These are phyloP conservation scores for Tricholaema leucomelas DNA, from an alignment of 2,113 vertebrate genomes.

Conservation along the genomic window DNA sequence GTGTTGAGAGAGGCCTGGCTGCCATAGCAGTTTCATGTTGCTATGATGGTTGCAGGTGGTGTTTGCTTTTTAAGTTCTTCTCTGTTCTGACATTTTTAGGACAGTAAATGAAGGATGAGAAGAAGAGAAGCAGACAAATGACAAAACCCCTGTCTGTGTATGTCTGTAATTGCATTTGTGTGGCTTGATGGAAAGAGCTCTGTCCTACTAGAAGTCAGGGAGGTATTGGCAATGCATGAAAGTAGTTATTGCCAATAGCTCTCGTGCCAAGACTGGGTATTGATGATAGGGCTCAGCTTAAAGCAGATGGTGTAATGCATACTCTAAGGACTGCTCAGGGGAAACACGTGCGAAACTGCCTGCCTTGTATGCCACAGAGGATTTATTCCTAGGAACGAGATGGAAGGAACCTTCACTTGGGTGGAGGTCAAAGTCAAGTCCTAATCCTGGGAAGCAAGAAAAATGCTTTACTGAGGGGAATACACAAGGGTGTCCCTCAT, in stretches of 20 bases:
- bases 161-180: background rate
- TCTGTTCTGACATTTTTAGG: slow-evolving; percentile 42
- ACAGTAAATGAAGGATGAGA: slow-evolving; percentile 16
- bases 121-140: background rate
- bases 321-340: background rate
- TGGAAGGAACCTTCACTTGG: background rate
- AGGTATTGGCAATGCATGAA: background rate
- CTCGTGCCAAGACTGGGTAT: background rate
- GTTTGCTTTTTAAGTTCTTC: slow-evolving; percentile 37
- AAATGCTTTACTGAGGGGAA: background rate
- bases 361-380: background rate
- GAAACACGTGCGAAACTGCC: background rate
- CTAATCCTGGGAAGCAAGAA: background rate
- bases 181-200: background rate
- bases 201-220: background rate
- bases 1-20: background rate
- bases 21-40: background rate
- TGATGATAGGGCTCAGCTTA: background rate
- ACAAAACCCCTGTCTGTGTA: background rate
- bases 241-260: background rate
- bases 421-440: background rate
- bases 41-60: background rate
- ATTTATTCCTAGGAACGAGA: background rate
- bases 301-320: slow-evolving; percentile 1
- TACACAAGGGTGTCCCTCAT: background rate